phyloP scores from a whole-genome alignment of 1,140 invertebrate genomes.

The Andricus grossulariae region DNA sequence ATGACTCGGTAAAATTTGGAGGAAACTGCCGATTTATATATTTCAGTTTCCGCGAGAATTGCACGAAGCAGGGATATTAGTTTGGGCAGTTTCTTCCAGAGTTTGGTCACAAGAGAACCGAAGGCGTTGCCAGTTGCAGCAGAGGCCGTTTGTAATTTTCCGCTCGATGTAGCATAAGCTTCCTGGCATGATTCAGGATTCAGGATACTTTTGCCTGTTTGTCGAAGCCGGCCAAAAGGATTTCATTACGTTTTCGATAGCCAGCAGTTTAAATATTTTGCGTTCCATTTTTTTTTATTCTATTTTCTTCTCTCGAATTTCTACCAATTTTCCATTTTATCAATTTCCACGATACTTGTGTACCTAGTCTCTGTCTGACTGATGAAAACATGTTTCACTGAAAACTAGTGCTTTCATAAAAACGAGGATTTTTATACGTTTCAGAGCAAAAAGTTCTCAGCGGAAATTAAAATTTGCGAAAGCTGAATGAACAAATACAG shows the following conservation, averaged over 20 bases:
- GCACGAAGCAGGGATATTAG: not conserved
- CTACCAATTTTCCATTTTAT: not conserved
- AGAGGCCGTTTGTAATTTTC: conserved; percentile 67
- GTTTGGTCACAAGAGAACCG: not conserved
- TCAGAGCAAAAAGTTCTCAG: no score
- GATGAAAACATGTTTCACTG: no score
- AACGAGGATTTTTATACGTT: no score
- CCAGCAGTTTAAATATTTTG: conserved; percentile 16
- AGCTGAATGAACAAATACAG: no score
- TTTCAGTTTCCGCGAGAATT: not conserved
- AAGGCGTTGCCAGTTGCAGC: conserved; percentile 56
- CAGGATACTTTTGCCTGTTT: conserved; percentile 48
- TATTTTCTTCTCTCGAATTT: not conserved
- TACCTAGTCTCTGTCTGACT: no score
- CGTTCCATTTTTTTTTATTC: not conserved
- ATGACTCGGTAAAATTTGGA: no score
- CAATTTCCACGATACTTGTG: not conserved
- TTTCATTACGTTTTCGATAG: conserved; percentile 47
- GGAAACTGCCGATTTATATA: no score
- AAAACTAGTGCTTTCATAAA: no score
- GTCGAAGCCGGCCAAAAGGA: conserved; percentile 46
- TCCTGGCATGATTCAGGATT: conserved; percentile 61
- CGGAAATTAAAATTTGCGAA: no score
- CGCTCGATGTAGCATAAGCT: conserved; percentile 65
- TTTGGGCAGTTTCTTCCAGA: conserved; percentile 44